Evolutionary conservation across 2,888 invertebrate species (phyloP).

Genomic region (Galerucella pusilla): DNA sequence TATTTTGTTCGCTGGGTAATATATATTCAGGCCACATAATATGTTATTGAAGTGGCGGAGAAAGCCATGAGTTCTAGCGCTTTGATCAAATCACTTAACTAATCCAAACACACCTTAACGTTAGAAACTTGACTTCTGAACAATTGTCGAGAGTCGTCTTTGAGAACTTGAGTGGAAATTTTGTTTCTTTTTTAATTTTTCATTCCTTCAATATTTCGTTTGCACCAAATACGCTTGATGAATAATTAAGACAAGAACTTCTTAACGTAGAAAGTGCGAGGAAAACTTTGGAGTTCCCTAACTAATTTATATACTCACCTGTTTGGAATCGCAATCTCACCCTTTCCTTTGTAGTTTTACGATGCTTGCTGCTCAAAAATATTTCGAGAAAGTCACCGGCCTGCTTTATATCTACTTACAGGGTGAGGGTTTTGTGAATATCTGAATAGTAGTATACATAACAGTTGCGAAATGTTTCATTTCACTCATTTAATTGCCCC

Average conservation of each 20-base stretch:
- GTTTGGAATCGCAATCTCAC: constrained; percentile 19
- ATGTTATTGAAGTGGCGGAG: too few species aligned
- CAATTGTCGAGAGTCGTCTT: not conserved
- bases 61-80: too few species aligned
- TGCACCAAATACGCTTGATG: constrained; percentile 8
- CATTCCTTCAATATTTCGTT: not conserved
- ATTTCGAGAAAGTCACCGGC: not conserved
- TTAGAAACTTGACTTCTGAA: too few species aligned
- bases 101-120: too few species aligned
- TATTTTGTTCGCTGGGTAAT: too few species aligned
- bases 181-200: not conserved
- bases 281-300: constrained; percentile 15
- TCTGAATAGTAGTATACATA: too few species aligned
- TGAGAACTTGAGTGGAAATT: not conserved
- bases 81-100: too few species aligned
- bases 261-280: constrained; percentile 19
- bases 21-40: too few species aligned
- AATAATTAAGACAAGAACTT: constrained; percentile 29
- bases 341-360: constrained; percentile 24
- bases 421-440: not conserved
- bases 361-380: not conserved
- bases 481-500: too few species aligned
- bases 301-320: constrained; percentile 32
- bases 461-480: too few species aligned
- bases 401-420: not conserved